Conservation (phyloP, 2,113 vertebrate species). For the Bubo bubo region DNA sequence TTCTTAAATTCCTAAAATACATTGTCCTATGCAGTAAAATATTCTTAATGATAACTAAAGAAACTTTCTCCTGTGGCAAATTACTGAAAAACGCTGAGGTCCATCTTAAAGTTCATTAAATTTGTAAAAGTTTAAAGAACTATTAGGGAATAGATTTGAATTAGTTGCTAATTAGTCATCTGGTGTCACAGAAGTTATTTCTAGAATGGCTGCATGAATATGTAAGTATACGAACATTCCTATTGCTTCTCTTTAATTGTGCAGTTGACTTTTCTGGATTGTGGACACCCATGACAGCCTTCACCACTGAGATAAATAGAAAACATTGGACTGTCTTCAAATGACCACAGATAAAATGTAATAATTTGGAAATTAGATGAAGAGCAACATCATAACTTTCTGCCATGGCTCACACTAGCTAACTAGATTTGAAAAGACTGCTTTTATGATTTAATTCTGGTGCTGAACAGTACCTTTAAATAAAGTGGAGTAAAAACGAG, state of each 20-base stretch:
- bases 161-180: neutral
- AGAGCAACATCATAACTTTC: neutral
- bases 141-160: neutral
- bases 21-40: neutral
- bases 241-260: neutral
- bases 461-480: neutral
- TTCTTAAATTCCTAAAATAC: neutral
- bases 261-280: neutral
- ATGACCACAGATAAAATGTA: neutral
- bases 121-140: neutral
- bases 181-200: neutral
- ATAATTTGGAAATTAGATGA: neutral
- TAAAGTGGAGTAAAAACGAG: neutral
- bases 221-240: neutral
- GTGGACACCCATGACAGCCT: neutral
- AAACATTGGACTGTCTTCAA: neutral
- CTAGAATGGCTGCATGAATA: neutral
- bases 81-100: neutral
- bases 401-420: neutral
- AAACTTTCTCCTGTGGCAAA: neutral
- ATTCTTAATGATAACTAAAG: neutral
- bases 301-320: neutral
- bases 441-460: neutral
- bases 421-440: neutral
- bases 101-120: neutral